Base-by-base conservation (phyloP, 92 coral and sea anemone species). In the Phenganax marumi region DNA sequence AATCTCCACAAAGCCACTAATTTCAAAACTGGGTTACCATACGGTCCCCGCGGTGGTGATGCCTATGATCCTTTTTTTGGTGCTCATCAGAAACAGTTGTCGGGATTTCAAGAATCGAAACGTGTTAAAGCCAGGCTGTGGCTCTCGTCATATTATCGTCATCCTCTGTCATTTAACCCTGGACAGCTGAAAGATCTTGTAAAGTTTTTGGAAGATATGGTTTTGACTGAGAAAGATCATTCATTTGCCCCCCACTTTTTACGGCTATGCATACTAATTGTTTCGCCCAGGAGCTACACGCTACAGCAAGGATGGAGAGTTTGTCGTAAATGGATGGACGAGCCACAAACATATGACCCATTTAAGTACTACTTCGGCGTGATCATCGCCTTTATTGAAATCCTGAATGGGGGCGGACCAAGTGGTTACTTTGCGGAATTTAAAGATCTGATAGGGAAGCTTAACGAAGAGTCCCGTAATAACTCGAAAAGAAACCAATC, bases 311-410 rank as follows among this genome's bases (percentile, higher is more conserved):
- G 92, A 24, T 58, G 89, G 26, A 50, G 0, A n/a, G 86, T 93
- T 19, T 47, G 86, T 12, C 91, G 89, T 21, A 88, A 82, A 17
- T 93, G 97, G 97, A 39, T 56, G 17, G 76, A 75, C n/a, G 84
- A 55, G 49, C 63, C 89, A 10, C 68, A 49, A 16, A 13, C 22
- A 17, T 70, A 90, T 48, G 91, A 88, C 24, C 68, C 87, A 10
- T 69, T 92, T 58, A 93, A 92, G 0, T 80, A 92, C 68, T 92
- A 86, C 66, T 92, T 88, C 69, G 88, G 88, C 56, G 90, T 92
- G 93, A 87, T 81, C 51, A 89, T 92, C 54, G 89, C 56, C 52
- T 92, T 92, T 8, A 68, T 90, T 0, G 84, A 86, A 75, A 92
- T 92, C 22, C 75, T 92, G n/a, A 91, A 92, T 16, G 97, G 97